phyloP scores from a whole-genome alignment of 1,140 invertebrate species.

The Ceratina calcarata region DNA sequence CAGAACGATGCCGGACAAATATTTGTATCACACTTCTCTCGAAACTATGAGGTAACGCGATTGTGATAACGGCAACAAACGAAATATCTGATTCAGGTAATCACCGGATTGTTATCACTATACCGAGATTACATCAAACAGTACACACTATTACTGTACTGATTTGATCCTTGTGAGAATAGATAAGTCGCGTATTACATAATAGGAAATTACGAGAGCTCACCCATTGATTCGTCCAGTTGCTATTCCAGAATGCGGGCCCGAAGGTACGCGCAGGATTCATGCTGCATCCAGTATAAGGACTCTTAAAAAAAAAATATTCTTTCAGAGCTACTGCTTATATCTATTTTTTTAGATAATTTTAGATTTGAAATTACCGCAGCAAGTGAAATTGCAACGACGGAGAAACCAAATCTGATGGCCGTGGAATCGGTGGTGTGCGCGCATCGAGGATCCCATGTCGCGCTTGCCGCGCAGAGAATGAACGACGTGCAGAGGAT shows the following conservation, averaged over 20 bases:
- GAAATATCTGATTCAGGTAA: not conserved
- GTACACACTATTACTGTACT: not conserved
- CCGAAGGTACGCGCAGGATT: constrained; percentile 90
- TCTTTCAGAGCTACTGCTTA: not conserved
- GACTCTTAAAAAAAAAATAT: constrained; percentile 68
- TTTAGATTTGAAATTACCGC: constrained; percentile 70
- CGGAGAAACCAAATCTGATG: constrained; percentile 84
- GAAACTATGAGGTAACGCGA: not conserved
- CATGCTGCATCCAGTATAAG: constrained; percentile 89
- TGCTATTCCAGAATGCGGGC: constrained; percentile 86
- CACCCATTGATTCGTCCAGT: constrained; percentile 88
- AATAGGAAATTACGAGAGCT: not conserved
- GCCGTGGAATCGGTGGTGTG: constrained; percentile 82
- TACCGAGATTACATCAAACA: constrained; percentile 11
- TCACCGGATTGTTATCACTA: constrained; percentile 3
- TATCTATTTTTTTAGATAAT: not conserved
- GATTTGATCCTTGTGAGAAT: constrained; percentile 14
- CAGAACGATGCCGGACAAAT: not conserved
- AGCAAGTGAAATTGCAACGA: constrained; percentile 83
- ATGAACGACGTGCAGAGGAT: constrained; percentile 82
- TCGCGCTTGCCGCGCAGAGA: constrained; percentile 83
- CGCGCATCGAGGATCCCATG: constrained; percentile 84
- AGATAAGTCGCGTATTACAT: constrained; percentile 4
- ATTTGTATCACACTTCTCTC: constrained; percentile 13
- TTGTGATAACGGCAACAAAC: not conserved